phyloP scores from a whole-genome alignment of 2,113 vertebrate species.

The Numenius arquata region DNA sequence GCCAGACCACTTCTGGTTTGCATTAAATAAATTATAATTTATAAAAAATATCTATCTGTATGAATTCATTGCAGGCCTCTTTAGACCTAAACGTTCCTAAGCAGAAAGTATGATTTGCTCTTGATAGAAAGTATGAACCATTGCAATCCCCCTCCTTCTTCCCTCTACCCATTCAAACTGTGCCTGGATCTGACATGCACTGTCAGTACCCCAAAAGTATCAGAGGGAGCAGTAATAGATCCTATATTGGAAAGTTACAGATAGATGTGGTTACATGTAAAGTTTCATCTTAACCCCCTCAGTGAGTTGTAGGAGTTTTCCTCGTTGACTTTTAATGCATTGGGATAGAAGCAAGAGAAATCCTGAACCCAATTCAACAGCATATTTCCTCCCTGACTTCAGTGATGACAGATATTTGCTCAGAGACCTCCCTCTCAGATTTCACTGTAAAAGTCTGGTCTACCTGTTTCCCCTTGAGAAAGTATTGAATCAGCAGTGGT shows the following conservation, averaged over 20 bases:
- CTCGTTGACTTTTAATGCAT: not conserved
- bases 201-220: not conserved
- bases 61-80: not conserved
- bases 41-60: not conserved
- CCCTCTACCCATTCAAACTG: not conserved
- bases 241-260: not conserved
- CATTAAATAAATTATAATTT: not conserved
- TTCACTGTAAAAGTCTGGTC: not conserved
- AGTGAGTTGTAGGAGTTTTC: not conserved
- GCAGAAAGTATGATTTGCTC: not conserved
- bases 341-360: not conserved
- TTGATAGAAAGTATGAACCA: not conserved
- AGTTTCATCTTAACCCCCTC: not conserved
- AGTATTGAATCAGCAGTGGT: not conserved
- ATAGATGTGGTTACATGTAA: rapidly evolving
- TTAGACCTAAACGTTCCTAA: not conserved
- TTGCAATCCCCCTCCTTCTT: not conserved
- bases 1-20: not conserved
- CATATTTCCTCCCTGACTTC: not conserved
- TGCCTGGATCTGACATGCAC: not conserved
- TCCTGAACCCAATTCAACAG: not conserved
- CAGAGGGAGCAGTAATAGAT: not conserved
- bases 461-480: not conserved
- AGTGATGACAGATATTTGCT: not conserved
- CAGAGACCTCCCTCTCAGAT: not conserved